These are phyloP conservation scores for Coptotermes formosanus DNA, from an alignment of 1,140 invertebrate genomes.

Conservation along the genomic window DNA sequence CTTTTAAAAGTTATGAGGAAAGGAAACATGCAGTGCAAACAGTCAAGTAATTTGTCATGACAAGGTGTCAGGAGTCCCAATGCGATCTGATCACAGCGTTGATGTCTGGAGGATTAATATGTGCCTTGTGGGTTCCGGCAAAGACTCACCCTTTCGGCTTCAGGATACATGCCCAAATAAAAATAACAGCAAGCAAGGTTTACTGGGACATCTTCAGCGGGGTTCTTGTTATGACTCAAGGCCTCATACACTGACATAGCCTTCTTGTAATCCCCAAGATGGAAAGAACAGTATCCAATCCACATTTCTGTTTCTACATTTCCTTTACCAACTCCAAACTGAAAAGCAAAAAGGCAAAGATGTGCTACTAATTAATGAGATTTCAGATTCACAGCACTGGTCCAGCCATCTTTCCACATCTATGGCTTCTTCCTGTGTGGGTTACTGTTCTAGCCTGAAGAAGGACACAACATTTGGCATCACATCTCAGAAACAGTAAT, in stretches of 20 bases:
- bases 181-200: conserved; percentile 95
- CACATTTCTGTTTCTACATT: conserved; percentile 72
- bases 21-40: too few relatives aligned
- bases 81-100: too few relatives aligned
- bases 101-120: too few relatives aligned
- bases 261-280: conserved; percentile 89
- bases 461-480: too few relatives aligned
- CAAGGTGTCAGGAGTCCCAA: too few relatives aligned
- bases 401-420: too few relatives aligned
- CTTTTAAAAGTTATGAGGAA: too few relatives aligned
- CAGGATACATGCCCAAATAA: conserved; percentile 83
- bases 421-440: background rate
- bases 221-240: conserved; percentile 47
- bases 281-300: conserved; percentile 93
- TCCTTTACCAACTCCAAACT: conserved; percentile 51
- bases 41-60: too few relatives aligned
- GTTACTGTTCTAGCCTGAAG: background rate
- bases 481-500: background rate
- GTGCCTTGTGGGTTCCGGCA: too few relatives aligned
- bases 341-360: conserved; percentile 15
- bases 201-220: conserved; percentile 58
- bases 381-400: too few relatives aligned
- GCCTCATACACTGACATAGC: conserved; percentile 74
- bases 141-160: conserved; percentile 53
- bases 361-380: background rate